phyloP scores from a whole-genome alignment of 2,888 invertebrate genomes.

The Tenodera sinensis region DNA sequence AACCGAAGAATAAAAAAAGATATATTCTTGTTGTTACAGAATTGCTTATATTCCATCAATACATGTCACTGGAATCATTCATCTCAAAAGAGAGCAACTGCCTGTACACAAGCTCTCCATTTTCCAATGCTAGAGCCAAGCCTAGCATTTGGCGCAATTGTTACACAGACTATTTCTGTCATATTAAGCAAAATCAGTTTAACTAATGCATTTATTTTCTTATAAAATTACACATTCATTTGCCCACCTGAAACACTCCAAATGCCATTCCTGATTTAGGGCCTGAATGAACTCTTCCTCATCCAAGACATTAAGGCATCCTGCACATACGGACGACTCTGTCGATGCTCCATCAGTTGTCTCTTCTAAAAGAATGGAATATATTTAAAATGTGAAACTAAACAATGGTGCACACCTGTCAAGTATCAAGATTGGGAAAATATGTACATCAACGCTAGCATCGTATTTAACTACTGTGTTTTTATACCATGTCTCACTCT shows the following conservation, averaged over 20 bases:
- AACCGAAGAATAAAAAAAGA: too few species aligned
- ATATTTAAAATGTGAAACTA: background rate
- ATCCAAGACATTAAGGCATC: constrained; percentile 69
- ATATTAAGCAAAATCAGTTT: too few species aligned
- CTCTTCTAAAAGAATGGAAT: background rate
- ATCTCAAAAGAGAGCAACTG: too few species aligned
- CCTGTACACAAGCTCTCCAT: too few species aligned
- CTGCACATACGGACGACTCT: constrained; percentile 54
- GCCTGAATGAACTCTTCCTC: constrained; percentile 78
- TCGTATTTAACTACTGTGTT: background rate
- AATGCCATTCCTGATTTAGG: constrained; percentile 81
- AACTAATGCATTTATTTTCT: background rate
- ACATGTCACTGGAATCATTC: too few species aligned
- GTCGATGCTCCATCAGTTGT: constrained; percentile 13
- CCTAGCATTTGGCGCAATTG: background rate
- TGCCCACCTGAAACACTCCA: constrained; percentile 77
- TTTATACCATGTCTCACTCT: background rate
- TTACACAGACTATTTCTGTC: too few species aligned
- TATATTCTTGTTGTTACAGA: too few species aligned
- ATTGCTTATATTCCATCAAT: too few species aligned
- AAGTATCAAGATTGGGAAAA: background rate
- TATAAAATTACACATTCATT: background rate
- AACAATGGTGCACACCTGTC: background rate
- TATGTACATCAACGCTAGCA: background rate
- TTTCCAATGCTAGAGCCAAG: too few species aligned